Base-by-base conservation (phyloP, 2,797 vertebrate species). In the Coccyzus lansbergi region DNA sequence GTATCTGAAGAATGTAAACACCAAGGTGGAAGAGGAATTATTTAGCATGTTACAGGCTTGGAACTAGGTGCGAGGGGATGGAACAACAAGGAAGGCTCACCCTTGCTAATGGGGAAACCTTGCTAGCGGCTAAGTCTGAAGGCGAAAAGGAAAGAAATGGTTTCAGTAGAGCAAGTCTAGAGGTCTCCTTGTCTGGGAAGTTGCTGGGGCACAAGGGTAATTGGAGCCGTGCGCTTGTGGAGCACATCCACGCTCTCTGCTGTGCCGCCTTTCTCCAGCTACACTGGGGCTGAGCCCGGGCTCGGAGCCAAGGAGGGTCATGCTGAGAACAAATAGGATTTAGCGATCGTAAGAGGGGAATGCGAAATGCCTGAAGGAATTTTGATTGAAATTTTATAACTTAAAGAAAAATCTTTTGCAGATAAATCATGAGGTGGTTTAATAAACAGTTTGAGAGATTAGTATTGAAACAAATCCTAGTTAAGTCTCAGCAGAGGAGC, bases 331-430 rank as follows among this genome's bases (percentile, higher is more conserved):
- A 97, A 96, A 94, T 64, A 84, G 95, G 91, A 95, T 97, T 97
- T 97, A 96, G 78, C 25, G 83, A 67, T 93, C 8, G 48, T 74
- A 95, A 88, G 83, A 90, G 51, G 92, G 91, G 89, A 96, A 96
- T 89, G 96, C 17, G 0, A 88, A 97, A 91, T 77, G 75, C 91
- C 88, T 10, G 0, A 21, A 97, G 93, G 97, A 97, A 97, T 97
- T 97, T 96, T 96, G 95, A 97, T 97, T 97, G 97, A 96, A 94
- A 95, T 96, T 97, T 97, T 97, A 96, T 97, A 97, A 97, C 89
- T 86, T 79, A 55, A 80, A 91, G 92, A 56, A 96, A 95, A 97
- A 96, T 97, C 91, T 93, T 87, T 88, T 6, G 15, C 88, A 94
- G 97, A 97, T 97, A 97, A 97, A 97, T 94, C 58, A 65, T 88